A percentile compares a stretch with the other conserved stretches of the same genome.
Conservation (phyloP, 1,140 invertebrate genomes). For the Ooceraea biroi region DNA sequence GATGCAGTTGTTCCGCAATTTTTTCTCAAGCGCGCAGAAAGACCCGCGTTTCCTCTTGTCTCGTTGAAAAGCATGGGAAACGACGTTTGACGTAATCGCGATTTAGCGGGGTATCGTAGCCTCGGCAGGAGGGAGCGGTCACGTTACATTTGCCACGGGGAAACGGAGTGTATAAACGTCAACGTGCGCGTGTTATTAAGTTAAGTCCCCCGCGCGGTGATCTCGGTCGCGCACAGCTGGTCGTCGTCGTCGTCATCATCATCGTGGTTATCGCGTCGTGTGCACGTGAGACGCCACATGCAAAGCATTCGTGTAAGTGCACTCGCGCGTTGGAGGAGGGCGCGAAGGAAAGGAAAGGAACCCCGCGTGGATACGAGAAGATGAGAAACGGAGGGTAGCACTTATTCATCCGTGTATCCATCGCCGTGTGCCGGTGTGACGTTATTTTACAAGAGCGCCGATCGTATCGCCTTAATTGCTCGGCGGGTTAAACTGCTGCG, state of each 20-base stretch:
- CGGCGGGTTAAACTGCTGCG: constrained; percentile 83
- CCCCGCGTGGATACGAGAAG: background rate
- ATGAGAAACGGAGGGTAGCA: constrained; percentile 45
- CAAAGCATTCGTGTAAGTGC: constrained; percentile 72
- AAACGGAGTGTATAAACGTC: constrained; percentile 72
- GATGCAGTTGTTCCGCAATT: background rate
- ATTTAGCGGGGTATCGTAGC: background rate
- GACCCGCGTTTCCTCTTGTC: background rate
- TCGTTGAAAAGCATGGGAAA: background rate
- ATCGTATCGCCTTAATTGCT: constrained; percentile 84
- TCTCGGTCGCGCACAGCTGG: constrained; percentile 65
- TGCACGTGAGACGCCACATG: constrained; percentile 66
- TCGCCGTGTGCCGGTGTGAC: constrained; percentile 72
- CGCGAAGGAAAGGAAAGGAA: background rate
- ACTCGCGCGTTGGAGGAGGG: constrained; percentile 23
- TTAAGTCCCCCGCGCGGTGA: constrained; percentile 59
- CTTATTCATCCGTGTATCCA: constrained; percentile 72
- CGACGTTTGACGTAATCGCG: background rate
- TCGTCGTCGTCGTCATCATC: constrained; percentile 38
- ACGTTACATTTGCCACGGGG: constrained; percentile 63
- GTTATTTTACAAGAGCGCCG: constrained; percentile 81
- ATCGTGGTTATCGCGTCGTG: constrained; percentile 51
- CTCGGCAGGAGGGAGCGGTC: background rate
- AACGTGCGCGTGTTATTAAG: constrained; percentile 67
- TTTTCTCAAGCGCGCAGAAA: background rate